phyloP scores from a whole-genome alignment of 2,888 invertebrate species.

The Yponomeuta sedellus region DNA sequence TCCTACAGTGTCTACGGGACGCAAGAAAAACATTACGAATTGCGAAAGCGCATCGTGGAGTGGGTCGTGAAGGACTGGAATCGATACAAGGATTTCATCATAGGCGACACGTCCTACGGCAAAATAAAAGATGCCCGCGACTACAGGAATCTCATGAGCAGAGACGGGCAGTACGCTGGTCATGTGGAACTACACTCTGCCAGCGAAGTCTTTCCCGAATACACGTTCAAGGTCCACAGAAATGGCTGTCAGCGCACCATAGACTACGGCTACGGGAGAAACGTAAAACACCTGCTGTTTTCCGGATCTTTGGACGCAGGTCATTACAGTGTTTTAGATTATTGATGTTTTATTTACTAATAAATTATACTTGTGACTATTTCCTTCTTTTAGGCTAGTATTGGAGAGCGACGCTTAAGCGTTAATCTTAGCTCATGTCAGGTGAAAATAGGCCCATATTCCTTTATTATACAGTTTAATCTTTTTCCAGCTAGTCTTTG shows the following conservation, averaged over 20 bases:
- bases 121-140: constrained; percentile 37
- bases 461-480: too few relatives aligned
- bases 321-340: constrained; percentile 63
- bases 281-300: constrained; percentile 53
- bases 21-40: constrained; percentile 57
- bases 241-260: constrained; percentile 45
- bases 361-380: not conserved
- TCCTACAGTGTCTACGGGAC: constrained; percentile 54
- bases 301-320: constrained; percentile 61
- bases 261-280: constrained; percentile 54
- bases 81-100: constrained; percentile 60
- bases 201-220: constrained; percentile 51
- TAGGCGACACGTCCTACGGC: constrained; percentile 59
- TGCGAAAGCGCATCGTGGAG: constrained; percentile 49
- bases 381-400: too few relatives aligned
- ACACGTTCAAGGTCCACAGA: constrained; percentile 57
- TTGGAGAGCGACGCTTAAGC: too few relatives aligned
- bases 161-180: constrained; percentile 62
- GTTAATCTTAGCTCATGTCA: too few relatives aligned
- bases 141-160: constrained; percentile 50
- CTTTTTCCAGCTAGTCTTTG: too few relatives aligned
- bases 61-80: constrained; percentile 54
- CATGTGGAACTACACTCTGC: constrained; percentile 59
- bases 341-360: constrained; percentile 11
- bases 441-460: too few relatives aligned